Base-by-base conservation (phyloP, 2,888 invertebrate species). In the Apoda limacodes region DNA sequence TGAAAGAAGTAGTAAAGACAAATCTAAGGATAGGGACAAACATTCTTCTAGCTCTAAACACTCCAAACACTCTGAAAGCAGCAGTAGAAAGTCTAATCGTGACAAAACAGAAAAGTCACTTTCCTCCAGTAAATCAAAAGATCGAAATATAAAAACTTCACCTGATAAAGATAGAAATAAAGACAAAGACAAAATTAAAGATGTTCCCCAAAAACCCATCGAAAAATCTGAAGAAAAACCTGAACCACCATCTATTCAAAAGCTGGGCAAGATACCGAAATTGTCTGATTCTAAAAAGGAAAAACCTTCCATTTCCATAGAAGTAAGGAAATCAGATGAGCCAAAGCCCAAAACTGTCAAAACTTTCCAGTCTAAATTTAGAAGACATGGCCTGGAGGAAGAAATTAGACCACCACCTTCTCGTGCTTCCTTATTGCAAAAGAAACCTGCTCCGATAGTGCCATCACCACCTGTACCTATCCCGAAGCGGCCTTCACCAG, bases 361-460 rank as follows among this genome's bases (percentile, higher is more conserved):
- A 83, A 90, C 92, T 9, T 93, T 89, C 61, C 88, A 93, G 68
- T 92, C 93, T 1, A 94, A 93, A 72, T 94, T 95, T 80, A 86
- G 96, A 44, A 93, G 93, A 28, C 95, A 94, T 51, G 95, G 95
- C 20, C 69, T 95, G 30, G 92, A 92, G 57, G 94, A 95, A 63
- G 93, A 92, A 72, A 85, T 88, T 0, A 91, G 91, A 53, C 92
- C 92, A n/a, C 92, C 94, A 9, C 90, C 90, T 2, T 90, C 92
- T 3, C 82, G 91, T 33, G 85, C 86, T 28, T 78, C 85, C 1
- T 63, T 85, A 2, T 86, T 89, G 50, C 87, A 86, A 23, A 75
- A 59, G 39, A 78, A 80, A 57, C 83, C 86, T 40, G 64, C 83
- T 0, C 65, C 81, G 27, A 59, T 81, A 23, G 63, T 78, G 40